Conservation (phyloP, 2,888 invertebrate genomes). For the Xestia c-nigrum region DNA sequence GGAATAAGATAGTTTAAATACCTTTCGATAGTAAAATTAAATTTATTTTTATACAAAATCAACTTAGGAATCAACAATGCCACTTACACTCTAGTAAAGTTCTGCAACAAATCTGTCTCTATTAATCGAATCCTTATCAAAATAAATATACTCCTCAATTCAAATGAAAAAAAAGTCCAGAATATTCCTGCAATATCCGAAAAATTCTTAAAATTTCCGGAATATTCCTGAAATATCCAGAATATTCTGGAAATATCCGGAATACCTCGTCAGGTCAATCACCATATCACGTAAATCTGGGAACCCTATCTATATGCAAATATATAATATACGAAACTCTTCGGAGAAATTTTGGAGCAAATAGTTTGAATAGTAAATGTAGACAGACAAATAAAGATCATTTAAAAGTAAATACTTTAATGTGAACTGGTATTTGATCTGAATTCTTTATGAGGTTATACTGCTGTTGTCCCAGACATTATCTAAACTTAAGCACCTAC, state of each 20-base stretch:
- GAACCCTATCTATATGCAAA: conserved; percentile 47
- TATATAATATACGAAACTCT: conserved; percentile 49
- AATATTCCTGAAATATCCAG: neutral
- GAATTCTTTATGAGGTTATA: conserved; percentile 49
- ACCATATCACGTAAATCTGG: neutral
- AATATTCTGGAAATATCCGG: neutral
- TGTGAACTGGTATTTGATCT: conserved; percentile 48
- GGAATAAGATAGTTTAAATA: neutral
- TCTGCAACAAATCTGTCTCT: neutral
- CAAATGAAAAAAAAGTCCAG: neutral
- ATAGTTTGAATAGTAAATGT: conserved; percentile 57
- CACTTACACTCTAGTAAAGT: neutral
- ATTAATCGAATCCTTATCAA: neutral
- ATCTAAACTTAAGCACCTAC: conserved; percentile 27
- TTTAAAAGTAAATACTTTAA: conserved; percentile 48
- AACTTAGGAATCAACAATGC: neutral
- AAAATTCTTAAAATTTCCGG: too few relatives aligned
- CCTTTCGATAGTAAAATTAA: neutral
- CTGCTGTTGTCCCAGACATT: conserved; percentile 39
- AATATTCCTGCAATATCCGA: neutral
- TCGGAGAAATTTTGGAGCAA: conserved; percentile 61
- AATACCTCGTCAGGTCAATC: too few relatives aligned
- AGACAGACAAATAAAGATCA: conserved; percentile 55
- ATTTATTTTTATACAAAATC: neutral
- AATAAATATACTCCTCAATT: neutral